Evolutionary conservation across 92 coral and sea anemone species (phyloP).

Genomic region (Desmophyllum pertusum): DNA sequence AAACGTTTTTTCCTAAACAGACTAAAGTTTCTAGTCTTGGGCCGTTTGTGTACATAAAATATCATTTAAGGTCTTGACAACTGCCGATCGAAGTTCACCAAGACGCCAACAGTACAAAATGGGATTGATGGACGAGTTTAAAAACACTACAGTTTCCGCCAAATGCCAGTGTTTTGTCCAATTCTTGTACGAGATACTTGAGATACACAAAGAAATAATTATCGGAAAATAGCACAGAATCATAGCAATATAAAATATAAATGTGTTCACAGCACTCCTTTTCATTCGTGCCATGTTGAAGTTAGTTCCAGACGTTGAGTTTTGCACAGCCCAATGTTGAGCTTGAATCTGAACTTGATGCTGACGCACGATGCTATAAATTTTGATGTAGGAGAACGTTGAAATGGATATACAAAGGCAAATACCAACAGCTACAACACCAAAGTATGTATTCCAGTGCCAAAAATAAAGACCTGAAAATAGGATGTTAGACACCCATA

Average conservation of each 20-base stretch:
- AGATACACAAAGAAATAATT: constrained; percentile 11
- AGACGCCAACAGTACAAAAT: constrained; percentile 29
- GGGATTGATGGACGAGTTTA: constrained; percentile 34
- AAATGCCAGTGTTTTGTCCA: constrained; percentile 29
- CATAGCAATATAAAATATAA: constrained; percentile 29
- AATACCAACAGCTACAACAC: constrained; percentile 4
- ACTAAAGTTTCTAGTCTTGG: neutral
- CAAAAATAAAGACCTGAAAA: constrained; percentile 6
- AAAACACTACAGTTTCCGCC: constrained; percentile 7
- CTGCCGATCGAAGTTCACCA: constrained; percentile 21
- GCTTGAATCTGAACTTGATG: constrained; percentile 36
- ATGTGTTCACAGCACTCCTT: constrained; percentile 18
- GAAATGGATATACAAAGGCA: constrained; percentile 23
- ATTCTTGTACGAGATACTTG: constrained; percentile 21
- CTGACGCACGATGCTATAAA: constrained; percentile 16
- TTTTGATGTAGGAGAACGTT: constrained; percentile 16
- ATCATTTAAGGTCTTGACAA: constrained; percentile 8
- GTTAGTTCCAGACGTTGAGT: neutral
- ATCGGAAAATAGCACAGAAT: constrained; percentile 29
- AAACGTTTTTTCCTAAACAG: neutral
- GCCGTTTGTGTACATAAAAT: neutral
- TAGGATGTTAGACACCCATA: constrained; percentile 14
- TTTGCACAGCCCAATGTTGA: constrained; percentile 18
- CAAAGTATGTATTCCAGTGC: constrained; percentile 21
- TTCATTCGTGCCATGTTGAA: neutral